Evolutionary conservation across 2,888 invertebrate species (phyloP).

Genomic region (Rhopalosiphum nymphaeae): DNA sequence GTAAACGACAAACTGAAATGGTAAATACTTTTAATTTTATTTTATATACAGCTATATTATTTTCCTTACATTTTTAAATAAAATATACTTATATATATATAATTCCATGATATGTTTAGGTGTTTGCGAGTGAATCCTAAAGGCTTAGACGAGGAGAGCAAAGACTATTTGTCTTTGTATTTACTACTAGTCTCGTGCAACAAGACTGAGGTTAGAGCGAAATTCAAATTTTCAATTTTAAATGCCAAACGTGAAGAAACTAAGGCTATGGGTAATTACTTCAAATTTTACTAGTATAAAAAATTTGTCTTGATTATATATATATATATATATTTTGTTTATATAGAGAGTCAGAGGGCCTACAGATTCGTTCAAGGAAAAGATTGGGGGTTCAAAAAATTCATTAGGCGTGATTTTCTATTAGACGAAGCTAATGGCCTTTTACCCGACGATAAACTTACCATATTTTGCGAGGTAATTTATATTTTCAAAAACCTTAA

Average conservation of each 20-base stretch:
- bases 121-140: slow-evolving; percentile 99
- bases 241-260: slow-evolving; percentile 99
- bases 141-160: slow-evolving; percentile 99
- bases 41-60: not conserved
- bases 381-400: slow-evolving; percentile 99
- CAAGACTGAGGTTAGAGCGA: slow-evolving; percentile 99
- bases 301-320: not conserved
- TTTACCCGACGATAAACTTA: slow-evolving; percentile 97
- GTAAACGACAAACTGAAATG: slow-evolving; percentile 99
- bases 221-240: slow-evolving; percentile 99
- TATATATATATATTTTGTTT: slow-evolving; percentile 65
- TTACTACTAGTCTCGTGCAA: slow-evolving; percentile 99
- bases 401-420: slow-evolving; percentile 98
- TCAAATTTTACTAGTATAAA: not conserved
- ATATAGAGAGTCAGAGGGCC: slow-evolving; percentile 85
- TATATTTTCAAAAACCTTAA: slow-evolving; percentile 46
- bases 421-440: slow-evolving; percentile 99
- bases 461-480: slow-evolving; percentile 96
- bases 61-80: slow-evolving; percentile 7
- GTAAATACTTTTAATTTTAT: slow-evolving; percentile 71
- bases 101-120: slow-evolving; percentile 72
- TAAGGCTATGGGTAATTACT: slow-evolving; percentile 94
- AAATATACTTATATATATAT: not conserved
- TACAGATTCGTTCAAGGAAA: slow-evolving; percentile 99
- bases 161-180: slow-evolving; percentile 99